Evolutionary conservation across 2,797 vertebrate species (phyloP), one percentile per base, ranked within the genome.

Genomic region (Acanthurus lineatus): DNA sequence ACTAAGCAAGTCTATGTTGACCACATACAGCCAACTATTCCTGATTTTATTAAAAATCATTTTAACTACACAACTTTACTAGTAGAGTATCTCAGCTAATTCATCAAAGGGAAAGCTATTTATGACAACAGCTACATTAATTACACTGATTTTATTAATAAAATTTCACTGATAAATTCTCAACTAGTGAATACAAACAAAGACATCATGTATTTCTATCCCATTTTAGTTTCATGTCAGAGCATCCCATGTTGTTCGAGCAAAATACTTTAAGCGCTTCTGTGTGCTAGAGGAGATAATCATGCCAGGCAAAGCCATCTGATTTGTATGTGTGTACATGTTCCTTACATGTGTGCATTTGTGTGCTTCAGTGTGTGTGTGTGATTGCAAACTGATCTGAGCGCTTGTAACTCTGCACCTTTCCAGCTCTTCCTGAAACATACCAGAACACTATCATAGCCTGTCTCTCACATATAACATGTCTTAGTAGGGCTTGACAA

Each of bases 381-480:
- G 81, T 84, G 86, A 84, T 67, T 89, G 91, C 71, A 88, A 93
- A 71, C 76, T 77, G 90, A 95, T 92, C 88, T 66, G 63, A 77
- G 71, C 62, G 70, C 58, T 83, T 86, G 93, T 92, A 93, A 95
- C 92, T 85, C 81, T 86, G 93, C 82, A 88, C 86, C 89, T 56
- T 86, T 71, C 71, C 79, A 76, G 72, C 47, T 48, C 77, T 77
- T 73, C 73, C 83, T 88, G 66, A 82, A 73, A 78, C 73, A 71
- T 53, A 88, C 59, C 25, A 81, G 75, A 60, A 76, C 76, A 66
- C 79, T 77, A 58, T 85, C 74, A 67, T 73, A 76, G 49, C 61
- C 63, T 52, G 52, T 83, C 83, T 71, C 76, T 66, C 69, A 76
- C 77, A 84, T 44, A 79, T 81, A 80, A 83, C 85, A 78, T 32